These are phyloP conservation scores for Drosophila asahinai DNA, from an alignment of 1,140 invertebrate genomes.

Conservation along the genomic window DNA sequence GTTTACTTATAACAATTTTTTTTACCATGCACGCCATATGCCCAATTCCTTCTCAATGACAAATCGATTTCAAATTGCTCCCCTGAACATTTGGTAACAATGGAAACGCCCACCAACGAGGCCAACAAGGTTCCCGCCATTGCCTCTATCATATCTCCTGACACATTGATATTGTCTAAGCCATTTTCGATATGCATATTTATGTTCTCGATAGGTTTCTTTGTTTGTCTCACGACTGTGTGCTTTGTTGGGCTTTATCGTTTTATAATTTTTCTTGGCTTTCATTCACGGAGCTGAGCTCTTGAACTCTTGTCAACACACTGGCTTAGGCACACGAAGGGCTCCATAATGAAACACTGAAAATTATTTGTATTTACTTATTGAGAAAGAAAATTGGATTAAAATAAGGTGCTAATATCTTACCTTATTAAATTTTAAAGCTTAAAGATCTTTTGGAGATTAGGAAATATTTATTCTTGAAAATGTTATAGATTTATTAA, in stretches of 20 bases:
- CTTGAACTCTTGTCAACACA: conserved; percentile 61
- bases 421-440: background rate
- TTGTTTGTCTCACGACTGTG: conserved; percentile 49
- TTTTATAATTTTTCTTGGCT: conserved; percentile 67
- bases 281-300: conserved; percentile 38
- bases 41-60: conserved; percentile 36
- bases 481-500: too few species aligned
- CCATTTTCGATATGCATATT: conserved; percentile 75
- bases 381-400: too few species aligned
- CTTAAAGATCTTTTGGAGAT: too few species aligned
- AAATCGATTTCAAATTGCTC: conserved; percentile 69
- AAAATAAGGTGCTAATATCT: too few species aligned
- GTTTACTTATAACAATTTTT: background rate
- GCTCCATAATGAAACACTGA: conserved; percentile 19
- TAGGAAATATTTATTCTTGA: too few species aligned
- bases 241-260: conserved; percentile 57
- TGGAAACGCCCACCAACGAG: conserved; percentile 58
- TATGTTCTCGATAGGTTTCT: conserved; percentile 59
- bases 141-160: conserved; percentile 64
- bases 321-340: conserved; percentile 17
- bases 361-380: background rate
- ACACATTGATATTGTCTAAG: conserved; percentile 72
- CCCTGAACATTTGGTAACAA: conserved; percentile 45
- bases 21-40: conserved; percentile 15
- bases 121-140: background rate